Percentiles rank a stretch among this genome's conserved stretches.
These are phyloP conservation scores for Pseudorasbora parva DNA, from an alignment of 2,113 vertebrate genomes.

Conservation along the genomic window DNA sequence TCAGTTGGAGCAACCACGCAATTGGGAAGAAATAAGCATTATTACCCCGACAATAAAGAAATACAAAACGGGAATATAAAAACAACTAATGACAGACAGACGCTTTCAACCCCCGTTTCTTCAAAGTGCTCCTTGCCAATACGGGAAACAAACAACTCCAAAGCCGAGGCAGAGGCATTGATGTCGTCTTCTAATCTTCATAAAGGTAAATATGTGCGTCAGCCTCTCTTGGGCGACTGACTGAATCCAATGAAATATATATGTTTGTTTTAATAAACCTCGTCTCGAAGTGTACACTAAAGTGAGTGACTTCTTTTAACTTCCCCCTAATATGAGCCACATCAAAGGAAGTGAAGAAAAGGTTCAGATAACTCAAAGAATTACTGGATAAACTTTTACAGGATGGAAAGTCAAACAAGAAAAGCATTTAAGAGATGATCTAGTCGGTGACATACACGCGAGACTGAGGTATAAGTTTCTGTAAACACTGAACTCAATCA, in stretches of 20 bases:
- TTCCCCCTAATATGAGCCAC: slow-evolving; percentile 15
- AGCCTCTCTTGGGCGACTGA: slow-evolving; percentile 44
- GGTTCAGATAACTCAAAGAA: slow-evolving; percentile 33
- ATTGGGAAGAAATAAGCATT: slow-evolving; percentile 20
- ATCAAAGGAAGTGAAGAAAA: slow-evolving; percentile 23
- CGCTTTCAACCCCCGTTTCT: slow-evolving; percentile 38
- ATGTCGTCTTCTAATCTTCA: slow-evolving; percentile 57
- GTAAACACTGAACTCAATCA: slow-evolving; percentile 65
- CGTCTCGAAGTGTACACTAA: slow-evolving; percentile 45
- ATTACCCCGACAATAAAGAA: slow-evolving; percentile 46
- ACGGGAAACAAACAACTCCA: slow-evolving; percentile 52
- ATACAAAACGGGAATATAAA: slow-evolving; percentile 37
- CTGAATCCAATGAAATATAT: slow-evolving; percentile 66
- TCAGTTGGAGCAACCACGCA: slow-evolving; percentile 5
- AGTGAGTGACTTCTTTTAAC: slow-evolving; percentile 46
- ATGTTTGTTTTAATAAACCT: slow-evolving; percentile 45
- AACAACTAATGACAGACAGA: slow-evolving; percentile 51
- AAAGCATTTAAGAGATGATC: slow-evolving; percentile 21
- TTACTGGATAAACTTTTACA: slow-evolving; percentile 27
- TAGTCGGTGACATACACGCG: slow-evolving; percentile 23
- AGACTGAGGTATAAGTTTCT: slow-evolving; percentile 19
- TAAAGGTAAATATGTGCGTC: slow-evolving; percentile 55
- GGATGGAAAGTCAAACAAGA: slow-evolving; percentile 31
- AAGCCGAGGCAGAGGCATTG: slow-evolving; percentile 44
- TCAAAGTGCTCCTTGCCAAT: slow-evolving; percentile 51